A percentile compares a stretch with the other conserved stretches of the same genome.
phyloP scores from a whole-genome alignment of 2,888 invertebrate species.

The Philhelius pedissequus region DNA sequence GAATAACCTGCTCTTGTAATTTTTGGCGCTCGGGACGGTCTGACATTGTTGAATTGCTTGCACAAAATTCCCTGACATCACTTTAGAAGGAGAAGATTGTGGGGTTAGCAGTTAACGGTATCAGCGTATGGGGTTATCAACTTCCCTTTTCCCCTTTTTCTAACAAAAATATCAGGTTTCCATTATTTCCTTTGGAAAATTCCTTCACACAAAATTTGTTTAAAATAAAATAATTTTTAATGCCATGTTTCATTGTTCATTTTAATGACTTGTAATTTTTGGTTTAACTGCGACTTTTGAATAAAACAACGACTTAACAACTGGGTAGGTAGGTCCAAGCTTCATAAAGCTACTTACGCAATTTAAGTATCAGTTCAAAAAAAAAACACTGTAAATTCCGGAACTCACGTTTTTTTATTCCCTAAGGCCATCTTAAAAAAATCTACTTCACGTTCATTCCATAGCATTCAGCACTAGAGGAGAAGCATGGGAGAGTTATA shows the following conservation, averaged over 20 bases:
- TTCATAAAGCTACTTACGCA: background rate
- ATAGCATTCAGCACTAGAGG: background rate
- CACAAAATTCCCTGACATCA: too few relatives aligned
- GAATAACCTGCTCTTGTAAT: too few relatives aligned
- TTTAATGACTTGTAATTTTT: background rate
- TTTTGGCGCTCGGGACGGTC: too few relatives aligned
- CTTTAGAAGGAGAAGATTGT: too few relatives aligned
- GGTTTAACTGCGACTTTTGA: background rate
- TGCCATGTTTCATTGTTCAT: background rate
- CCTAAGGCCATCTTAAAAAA: background rate
- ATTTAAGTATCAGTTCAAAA: background rate
- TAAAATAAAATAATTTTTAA: too few relatives aligned
- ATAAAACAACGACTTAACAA: background rate
- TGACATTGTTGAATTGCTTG: too few relatives aligned
- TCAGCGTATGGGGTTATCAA: too few relatives aligned
- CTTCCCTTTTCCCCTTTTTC: too few relatives aligned
- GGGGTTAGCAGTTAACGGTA: too few relatives aligned
- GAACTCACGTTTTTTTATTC: background rate
- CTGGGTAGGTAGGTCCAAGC: background rate
- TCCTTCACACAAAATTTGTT: too few relatives aligned
- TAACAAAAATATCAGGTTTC: too few relatives aligned
- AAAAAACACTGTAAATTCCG: background rate
- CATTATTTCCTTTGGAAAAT: too few relatives aligned
- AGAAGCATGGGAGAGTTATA: background rate
- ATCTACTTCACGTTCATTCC: background rate